phyloP scores from a whole-genome alignment of 2,888 invertebrate species.

The Bombyx huttoni region DNA sequence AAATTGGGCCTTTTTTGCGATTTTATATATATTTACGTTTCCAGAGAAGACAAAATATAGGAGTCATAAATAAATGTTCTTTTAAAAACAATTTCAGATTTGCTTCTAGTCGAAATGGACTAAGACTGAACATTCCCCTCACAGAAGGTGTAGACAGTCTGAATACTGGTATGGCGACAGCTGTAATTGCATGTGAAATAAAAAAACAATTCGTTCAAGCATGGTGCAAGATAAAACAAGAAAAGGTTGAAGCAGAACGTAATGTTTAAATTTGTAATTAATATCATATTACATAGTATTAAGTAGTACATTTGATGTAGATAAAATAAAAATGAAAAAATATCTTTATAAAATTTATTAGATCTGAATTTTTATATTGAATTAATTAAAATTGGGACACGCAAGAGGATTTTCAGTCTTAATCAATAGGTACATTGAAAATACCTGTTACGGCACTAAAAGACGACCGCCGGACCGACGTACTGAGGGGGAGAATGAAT shows the following conservation, averaged over 20 bases:
- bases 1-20: no score
- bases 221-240: slow-evolving; percentile 32
- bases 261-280: neutral
- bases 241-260: slow-evolving; percentile 9
- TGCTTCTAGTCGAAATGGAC: slow-evolving; percentile 70
- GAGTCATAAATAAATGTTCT: no score
- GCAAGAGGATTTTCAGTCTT: no score
- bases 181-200: slow-evolving; percentile 88
- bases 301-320: neutral
- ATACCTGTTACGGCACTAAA: no score
- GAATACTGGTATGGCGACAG: slow-evolving; percentile 86
- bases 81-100: slow-evolving; percentile 46
- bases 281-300: neutral
- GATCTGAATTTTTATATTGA: no score
- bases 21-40: no score
- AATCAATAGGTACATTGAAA: no score
- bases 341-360: no score
- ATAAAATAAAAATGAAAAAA: neutral
- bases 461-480: no score
- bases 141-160: slow-evolving; percentile 84
- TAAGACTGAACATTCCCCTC: slow-evolving; percentile 84
- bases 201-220: slow-evolving; percentile 73
- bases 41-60: no score
- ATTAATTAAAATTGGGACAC: no score
- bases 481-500: no score